phyloP scores from a whole-genome alignment of 2,888 invertebrate species.

The Tipula unca region DNA sequence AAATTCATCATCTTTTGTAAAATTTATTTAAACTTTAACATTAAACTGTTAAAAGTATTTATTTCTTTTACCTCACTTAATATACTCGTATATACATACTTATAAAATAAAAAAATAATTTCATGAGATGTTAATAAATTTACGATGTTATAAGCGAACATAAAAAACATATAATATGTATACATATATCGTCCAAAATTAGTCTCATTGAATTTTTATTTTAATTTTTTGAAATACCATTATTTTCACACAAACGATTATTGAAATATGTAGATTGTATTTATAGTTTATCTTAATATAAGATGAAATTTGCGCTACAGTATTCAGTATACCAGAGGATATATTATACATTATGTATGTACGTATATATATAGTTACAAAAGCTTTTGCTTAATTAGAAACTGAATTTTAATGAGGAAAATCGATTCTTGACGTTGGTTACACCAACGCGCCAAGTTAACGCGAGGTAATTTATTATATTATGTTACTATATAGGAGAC shows the following conservation, averaged over 20 bases:
- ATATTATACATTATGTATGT: not conserved
- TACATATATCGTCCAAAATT: not conserved
- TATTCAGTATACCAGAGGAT: not conserved
- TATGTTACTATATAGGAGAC: too few species aligned
- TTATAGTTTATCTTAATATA: not conserved
- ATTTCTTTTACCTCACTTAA: not conserved
- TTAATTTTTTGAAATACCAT: not conserved
- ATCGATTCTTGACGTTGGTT: not conserved
- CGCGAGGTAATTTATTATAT: not conserved
- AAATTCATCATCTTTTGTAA: not conserved
- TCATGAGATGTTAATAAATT: not conserved
- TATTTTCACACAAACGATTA: not conserved
- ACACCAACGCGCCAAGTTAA: not conserved
- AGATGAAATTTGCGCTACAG: not conserved
- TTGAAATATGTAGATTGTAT: not conserved
- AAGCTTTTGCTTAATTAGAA: not conserved
- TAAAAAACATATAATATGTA: not conserved
- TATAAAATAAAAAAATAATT: not conserved
- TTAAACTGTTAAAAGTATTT: not conserved
- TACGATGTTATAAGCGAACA: not conserved
- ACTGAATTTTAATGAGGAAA: not conserved
- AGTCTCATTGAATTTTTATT: not conserved
- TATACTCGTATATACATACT: too few species aligned
- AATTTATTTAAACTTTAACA: not conserved
- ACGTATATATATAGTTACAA: too few species aligned